Evolutionary conservation across 1,140 invertebrate species (phyloP).

Genomic region (Zophobas atratus): DNA sequence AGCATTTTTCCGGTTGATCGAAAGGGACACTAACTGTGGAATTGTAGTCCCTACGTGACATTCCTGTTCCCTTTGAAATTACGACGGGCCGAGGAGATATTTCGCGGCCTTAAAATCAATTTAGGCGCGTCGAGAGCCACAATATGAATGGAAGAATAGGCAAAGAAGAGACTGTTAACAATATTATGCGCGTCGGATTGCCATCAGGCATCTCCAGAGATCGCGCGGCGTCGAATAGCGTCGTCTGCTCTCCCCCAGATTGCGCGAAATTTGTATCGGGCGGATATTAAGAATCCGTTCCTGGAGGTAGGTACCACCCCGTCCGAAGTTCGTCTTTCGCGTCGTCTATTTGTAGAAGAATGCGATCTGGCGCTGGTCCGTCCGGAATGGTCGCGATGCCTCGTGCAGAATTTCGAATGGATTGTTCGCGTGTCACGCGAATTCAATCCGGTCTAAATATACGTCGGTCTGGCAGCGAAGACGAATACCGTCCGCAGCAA

Average conservation of each 20-base stretch:
- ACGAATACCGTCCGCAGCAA: slow-evolving; percentile 47
- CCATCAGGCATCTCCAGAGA: slow-evolving; percentile 6
- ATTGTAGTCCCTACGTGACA: no score
- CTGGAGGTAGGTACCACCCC: no score
- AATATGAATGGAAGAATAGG: slow-evolving; percentile 16
- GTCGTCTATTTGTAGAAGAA: slow-evolving; percentile 21
- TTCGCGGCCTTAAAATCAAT: neutral
- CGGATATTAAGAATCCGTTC: no score
- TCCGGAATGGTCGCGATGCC: neutral
- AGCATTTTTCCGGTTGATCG: no score
- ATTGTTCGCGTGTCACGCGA: slow-evolving; percentile 50
- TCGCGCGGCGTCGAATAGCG: neutral
- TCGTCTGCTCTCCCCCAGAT: no score
- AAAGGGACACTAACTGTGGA: no score
- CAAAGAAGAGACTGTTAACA: slow-evolving; percentile 19
- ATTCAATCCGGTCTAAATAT: slow-evolving; percentile 50
- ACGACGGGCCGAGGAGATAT: neutral
- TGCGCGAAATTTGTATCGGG: no score
- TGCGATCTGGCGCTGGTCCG: slow-evolving; percentile 4
- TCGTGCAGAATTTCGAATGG: slow-evolving; percentile 36
- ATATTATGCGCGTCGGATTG: neutral
- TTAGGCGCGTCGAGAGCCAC: neutral
- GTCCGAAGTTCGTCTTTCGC: neutral
- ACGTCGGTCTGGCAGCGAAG: slow-evolving; percentile 48
- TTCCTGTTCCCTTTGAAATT: neutral